Evolutionary conservation across 2,797 vertebrate species (phyloP), one percentile per base, ranked within the genome.

Genomic region (Ispidina lecontei): DNA sequence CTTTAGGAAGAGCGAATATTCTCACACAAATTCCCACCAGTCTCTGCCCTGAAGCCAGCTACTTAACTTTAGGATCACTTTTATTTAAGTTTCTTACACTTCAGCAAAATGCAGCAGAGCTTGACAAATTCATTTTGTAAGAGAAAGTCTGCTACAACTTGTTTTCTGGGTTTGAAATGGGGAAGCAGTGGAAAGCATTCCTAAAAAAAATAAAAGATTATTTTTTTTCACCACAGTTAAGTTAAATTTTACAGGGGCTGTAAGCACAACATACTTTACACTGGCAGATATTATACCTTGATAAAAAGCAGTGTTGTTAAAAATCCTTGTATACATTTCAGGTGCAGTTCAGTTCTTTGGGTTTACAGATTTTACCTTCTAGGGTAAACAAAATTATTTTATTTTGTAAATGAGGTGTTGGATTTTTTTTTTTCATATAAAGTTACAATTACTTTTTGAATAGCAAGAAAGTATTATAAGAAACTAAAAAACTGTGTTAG

Each of bases 91-190:
- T 94, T 89, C 78, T 75, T 87, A 35, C 81, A 83, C 51, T 83
- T 90, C 94, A 95, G 93, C 88, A 94, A 87, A 91, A 87, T 37
- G 65, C 94, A 94, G 62, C 75, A 67, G 88, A 94, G 94, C 80
- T 85, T 74, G 77, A 94, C 55, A 95, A 93, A 96, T 71, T 82
- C 18, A 78, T 91, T 92, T 94, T 86, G 80, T 58, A 49, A 73
- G 80, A 49, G 51, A 90, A 92, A 77, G 64, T 91, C 87, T 95
- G 83, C 85, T 93, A 52, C 6, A 29, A 87, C 87, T 79, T 83
- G 74, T 90, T 95, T 87, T 91, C 74, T 59, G 55, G 18, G 18
- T 82, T 92, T 67, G 64, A 90, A 90, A 37, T 6, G 22, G 29
- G 35, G 63, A 72, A 7, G 6, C 19, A 33, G 41, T 28, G 29